Evolutionary conservation across 2,888 invertebrate genomes (phyloP).

Genomic region (Cataglyphis rosenhaueri): DNA sequence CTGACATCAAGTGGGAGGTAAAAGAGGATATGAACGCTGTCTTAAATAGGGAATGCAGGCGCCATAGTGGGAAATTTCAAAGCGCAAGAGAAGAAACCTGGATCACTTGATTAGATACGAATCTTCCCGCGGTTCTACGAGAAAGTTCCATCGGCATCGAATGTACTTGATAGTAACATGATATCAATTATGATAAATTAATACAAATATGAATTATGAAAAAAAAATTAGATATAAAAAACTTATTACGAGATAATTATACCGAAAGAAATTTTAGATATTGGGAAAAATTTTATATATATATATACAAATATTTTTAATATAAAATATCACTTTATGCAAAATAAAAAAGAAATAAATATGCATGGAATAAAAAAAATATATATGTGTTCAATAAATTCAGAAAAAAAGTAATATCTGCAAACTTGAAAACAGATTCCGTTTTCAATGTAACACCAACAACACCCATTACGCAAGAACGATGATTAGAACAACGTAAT

Average conservation of each 20-base stretch:
- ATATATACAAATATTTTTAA: not conserved
- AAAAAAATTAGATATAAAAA: not conserved
- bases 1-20: conserved; percentile 54
- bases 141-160: not conserved
- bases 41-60: not conserved
- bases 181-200: conserved; percentile 13
- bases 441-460: conserved; percentile 51
- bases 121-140: not conserved
- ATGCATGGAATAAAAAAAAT: not conserved
- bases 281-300: not conserved
- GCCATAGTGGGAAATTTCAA: conserved; percentile 23
- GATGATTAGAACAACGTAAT: conserved; percentile 53
- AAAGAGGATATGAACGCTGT: conserved; percentile 36
- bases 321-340: not conserved
- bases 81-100: conserved; percentile 25
- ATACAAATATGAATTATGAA: not conserved
- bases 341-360: not conserved
- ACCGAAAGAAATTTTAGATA: not conserved
- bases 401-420: not conserved
- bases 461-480: conserved; percentile 17
- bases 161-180: not conserved
- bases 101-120: not conserved
- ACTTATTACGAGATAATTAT: not conserved
- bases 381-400: not conserved
- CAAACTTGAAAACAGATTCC: not conserved